These are phyloP conservation scores for Pelvicachromis taeniatus DNA, from an alignment of 2,113 vertebrate genomes.

Conservation along the genomic window DNA sequence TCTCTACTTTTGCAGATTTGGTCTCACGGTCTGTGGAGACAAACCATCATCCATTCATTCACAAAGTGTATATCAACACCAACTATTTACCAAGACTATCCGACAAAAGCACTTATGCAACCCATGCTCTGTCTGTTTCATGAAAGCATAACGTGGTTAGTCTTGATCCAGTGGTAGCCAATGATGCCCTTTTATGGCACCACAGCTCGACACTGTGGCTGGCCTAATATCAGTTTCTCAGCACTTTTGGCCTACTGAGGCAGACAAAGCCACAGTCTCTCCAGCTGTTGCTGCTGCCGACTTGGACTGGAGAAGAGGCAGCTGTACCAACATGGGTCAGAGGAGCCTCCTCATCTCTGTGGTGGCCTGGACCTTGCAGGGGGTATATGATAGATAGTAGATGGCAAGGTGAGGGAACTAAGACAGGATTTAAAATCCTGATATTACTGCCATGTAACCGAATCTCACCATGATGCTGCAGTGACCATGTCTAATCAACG, in stretches of 20 bases:
- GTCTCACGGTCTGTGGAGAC: background rate
- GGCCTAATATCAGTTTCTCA: constrained; percentile 62
- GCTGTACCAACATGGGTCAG: constrained; percentile 68
- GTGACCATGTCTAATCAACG: background rate
- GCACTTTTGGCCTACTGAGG: constrained; percentile 42
- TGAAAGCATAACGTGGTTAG: constrained; percentile 7
- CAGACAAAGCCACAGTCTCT: constrained; percentile 59
- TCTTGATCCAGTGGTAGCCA: constrained; percentile 25
- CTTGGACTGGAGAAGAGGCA: constrained; percentile 53
- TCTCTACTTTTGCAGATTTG: background rate
- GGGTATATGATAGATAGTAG: background rate
- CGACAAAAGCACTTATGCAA: background rate
- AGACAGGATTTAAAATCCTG: background rate
- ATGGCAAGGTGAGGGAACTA: background rate
- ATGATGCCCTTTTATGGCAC: constrained; percentile 17
- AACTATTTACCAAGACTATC: background rate
- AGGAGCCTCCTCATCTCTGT: constrained; percentile 17
- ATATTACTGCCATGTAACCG: background rate
- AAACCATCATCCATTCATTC: background rate
- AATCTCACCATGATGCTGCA: background rate
- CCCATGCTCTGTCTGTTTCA: background rate
- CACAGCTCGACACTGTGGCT: constrained; percentile 15
- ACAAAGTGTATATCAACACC: background rate
- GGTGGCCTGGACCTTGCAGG: constrained; percentile 18
- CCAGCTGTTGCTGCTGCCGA: constrained; percentile 71